Conservation (phyloP, 2,888 invertebrate species). For the Pammene fasciana region DNA sequence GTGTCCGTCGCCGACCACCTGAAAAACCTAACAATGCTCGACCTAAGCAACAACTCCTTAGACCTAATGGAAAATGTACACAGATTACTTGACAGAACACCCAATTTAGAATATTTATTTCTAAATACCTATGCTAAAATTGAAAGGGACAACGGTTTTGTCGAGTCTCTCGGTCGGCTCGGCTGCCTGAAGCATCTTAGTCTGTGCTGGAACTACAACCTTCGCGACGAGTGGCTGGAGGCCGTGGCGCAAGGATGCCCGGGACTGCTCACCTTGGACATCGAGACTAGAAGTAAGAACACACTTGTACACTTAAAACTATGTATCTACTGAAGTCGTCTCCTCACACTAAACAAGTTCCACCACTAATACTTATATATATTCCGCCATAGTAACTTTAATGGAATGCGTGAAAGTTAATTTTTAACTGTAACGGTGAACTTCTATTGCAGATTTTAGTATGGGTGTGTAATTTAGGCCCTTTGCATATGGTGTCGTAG, state of each 20-base stretch:
- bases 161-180: neutral
- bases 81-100: neutral
- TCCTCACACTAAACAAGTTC: too few species aligned
- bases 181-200: slow-evolving; percentile 7
- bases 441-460: too few species aligned
- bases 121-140: neutral
- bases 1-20: neutral
- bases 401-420: too few species aligned
- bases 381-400: too few species aligned
- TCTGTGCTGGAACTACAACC: slow-evolving; percentile 21
- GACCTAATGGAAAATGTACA: slow-evolving; percentile 5
- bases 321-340: too few species aligned
- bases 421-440: too few species aligned
- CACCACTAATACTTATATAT: too few species aligned
- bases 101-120: slow-evolving; percentile 7
- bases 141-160: neutral
- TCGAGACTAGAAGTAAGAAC: slow-evolving; percentile 12
- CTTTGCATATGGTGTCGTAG: too few species aligned
- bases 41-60: slow-evolving; percentile 7
- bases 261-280: slow-evolving; percentile 4
- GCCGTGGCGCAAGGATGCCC: slow-evolving; percentile 2
- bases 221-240: slow-evolving; percentile 9
- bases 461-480: too few species aligned
- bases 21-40: neutral
- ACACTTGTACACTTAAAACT: too few species aligned